phyloP scores from a whole-genome alignment of 2,888 invertebrate genomes.

The Hydroisotoma schaefferi region DNA sequence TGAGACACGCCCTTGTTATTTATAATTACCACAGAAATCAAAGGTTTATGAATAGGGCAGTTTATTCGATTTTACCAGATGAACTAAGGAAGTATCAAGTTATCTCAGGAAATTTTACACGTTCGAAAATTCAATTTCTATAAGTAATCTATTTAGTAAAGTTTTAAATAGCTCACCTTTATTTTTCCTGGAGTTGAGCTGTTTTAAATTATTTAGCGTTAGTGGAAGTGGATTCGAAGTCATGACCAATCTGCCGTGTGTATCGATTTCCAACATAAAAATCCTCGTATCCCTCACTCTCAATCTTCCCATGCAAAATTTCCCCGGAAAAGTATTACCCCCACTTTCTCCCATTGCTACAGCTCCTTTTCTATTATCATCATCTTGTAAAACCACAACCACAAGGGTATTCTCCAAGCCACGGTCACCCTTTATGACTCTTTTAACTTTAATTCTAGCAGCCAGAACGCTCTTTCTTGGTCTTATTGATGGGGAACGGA shows the following conservation, averaged over 20 bases:
- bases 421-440: conserved; percentile 45
- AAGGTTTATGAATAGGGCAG: no score
- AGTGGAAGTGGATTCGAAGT: conserved; percentile 41
- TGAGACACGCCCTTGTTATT: no score
- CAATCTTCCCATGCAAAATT: conserved; percentile 9
- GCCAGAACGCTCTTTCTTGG: conserved; percentile 19
- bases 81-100: neutral
- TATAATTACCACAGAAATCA: no score
- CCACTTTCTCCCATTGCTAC: neutral
- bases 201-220: conserved; percentile 33
- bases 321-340: neutral
- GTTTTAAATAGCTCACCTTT: conserved; percentile 1
- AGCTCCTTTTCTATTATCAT: neutral
- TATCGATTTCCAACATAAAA: conserved; percentile 37
- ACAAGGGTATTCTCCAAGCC: conserved; percentile 35
- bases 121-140: no score
- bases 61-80: neutral
- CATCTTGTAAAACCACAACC: neutral
- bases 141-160: no score
- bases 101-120: no score
- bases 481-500: conserved; percentile 1
- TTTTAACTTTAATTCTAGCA: conserved; percentile 41
- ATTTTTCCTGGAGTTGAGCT: neutral
- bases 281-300: conserved; percentile 41
- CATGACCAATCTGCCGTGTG: conserved; percentile 31